Base-by-base conservation (phyloP, 35 echinoderm and acorn worm species). In the Acanthaster planci region DNA sequence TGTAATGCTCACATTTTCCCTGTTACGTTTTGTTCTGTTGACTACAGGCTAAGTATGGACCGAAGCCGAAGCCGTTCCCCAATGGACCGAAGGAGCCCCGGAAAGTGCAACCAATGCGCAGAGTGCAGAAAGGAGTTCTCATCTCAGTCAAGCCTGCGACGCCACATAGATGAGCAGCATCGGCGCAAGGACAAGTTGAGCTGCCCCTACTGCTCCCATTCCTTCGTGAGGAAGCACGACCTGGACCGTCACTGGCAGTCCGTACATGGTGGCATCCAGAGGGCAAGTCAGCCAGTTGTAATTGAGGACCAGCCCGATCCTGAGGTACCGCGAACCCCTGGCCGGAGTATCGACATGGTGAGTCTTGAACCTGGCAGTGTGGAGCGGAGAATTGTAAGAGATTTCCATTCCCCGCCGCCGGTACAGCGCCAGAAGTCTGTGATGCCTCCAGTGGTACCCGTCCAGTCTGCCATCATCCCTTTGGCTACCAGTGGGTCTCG, bases 121-220 rank as follows among this genome's bases (percentile, higher is more conserved):
- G 53, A 56, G 53, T 56, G 53, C 53, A 56, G n/a, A 56, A n/a
- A 56, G 22, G 53, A 56, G 53, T 56, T 56, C 53, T 56, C 53
- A 56, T 17, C 53, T 17, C 53, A 56, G 53, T 14, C 53, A 14
- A 56, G 22, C 53, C 53, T 56, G 53, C 14, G 53, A 56, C 53
- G 53, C 22, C 53, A 56, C 53, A n/a, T 56, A n/a, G 53, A 56
- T 56, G 53, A 56, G 22, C 53, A 56, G 53, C 53, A 56, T 56
- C 53, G 53, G 14, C 53, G 2, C 2, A 56, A 56, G 22, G 53
- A 56, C 53, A 56, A 56, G 53, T 17, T 56, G 53, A 56, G 22
- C 53, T 56, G 53, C 53, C 53, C 53, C 0, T 56, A 56, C 53
- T 56, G 53, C 53, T 1, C 53, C 14, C 53, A 56, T 14, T 17